Conservation (phyloP, 2,888 invertebrate species). For the Drosophila limbata region DNA sequence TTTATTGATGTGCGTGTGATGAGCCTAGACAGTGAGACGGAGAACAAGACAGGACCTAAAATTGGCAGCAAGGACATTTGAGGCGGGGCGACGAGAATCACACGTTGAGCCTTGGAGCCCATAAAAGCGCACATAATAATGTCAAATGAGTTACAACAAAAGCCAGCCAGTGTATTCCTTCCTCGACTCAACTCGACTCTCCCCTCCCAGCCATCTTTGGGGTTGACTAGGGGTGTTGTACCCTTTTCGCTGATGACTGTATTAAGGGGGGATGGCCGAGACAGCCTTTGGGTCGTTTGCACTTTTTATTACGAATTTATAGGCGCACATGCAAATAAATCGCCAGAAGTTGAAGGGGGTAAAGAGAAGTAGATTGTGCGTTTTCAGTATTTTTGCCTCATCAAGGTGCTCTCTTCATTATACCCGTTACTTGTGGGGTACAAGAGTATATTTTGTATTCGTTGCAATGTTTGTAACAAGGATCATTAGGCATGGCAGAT, state of each 20-base stretch:
- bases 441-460: not conserved
- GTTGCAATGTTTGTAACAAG: not conserved
- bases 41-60: constrained; percentile 36
- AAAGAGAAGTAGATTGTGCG: constrained; percentile 2
- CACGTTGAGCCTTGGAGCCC: constrained; percentile 73
- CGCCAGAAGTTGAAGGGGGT: constrained; percentile 47
- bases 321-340: constrained; percentile 82
- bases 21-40: constrained; percentile 61
- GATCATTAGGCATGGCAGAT: not conserved
- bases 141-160: constrained; percentile 81
- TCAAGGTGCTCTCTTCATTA: constrained; percentile 47
- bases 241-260: constrained; percentile 76
- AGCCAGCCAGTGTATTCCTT: constrained; percentile 50
- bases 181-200: constrained; percentile 7
- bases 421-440: not conserved
- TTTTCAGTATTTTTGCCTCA: constrained; percentile 22
- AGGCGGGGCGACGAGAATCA: constrained; percentile 35
- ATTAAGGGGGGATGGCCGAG: constrained; percentile 64
- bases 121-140: constrained; percentile 82
- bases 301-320: constrained; percentile 83
- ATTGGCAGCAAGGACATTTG: constrained; percentile 44
- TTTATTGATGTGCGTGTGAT: constrained; percentile 76
- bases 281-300: constrained; percentile 74
- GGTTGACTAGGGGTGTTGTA: constrained; percentile 29
- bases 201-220: constrained; percentile 1